These are phyloP conservation scores for Leptinotarsa texana DNA, from an alignment of 1,140 invertebrate species.

Conservation along the genomic window DNA sequence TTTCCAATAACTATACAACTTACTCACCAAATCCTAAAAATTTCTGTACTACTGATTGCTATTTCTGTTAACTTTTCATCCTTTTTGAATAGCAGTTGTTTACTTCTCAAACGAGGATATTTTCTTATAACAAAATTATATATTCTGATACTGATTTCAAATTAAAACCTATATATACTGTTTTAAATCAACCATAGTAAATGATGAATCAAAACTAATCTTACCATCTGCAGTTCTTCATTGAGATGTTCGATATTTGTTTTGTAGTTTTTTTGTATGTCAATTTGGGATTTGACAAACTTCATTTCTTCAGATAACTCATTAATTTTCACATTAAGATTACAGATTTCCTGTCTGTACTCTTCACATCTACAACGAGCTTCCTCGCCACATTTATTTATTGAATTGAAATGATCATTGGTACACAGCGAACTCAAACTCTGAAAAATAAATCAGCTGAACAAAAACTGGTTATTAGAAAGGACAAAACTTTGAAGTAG, in stretches of 20 bases:
- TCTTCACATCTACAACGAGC: conserved; percentile 30
- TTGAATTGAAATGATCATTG: conserved; percentile 11
- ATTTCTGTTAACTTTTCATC: too few relatives aligned
- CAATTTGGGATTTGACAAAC: conserved; percentile 17
- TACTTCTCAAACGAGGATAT: too few relatives aligned
- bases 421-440: conserved; percentile 37
- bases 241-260: conserved; percentile 16
- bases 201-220: not conserved
- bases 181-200: too few relatives aligned
- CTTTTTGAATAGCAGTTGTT: too few relatives aligned
- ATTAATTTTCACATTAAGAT: conserved; percentile 27
- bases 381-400: not conserved
- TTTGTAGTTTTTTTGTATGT: conserved; percentile 16
- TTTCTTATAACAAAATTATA: too few relatives aligned
- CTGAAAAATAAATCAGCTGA: conserved; percentile 25
- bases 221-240: conserved; percentile 9
- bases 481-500: not conserved
- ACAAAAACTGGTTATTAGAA: too few relatives aligned
- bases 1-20: too few relatives aligned
- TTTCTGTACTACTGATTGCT: too few relatives aligned
- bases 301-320: conserved; percentile 6
- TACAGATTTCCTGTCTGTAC: conserved; percentile 25
- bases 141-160: too few relatives aligned
- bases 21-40: too few relatives aligned
- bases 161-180: too few relatives aligned